Evolutionary conservation across 2,797 vertebrate genomes (phyloP), one percentile per base, ranked within the genome.

Genomic region (Phoxinus dragarum): DNA sequence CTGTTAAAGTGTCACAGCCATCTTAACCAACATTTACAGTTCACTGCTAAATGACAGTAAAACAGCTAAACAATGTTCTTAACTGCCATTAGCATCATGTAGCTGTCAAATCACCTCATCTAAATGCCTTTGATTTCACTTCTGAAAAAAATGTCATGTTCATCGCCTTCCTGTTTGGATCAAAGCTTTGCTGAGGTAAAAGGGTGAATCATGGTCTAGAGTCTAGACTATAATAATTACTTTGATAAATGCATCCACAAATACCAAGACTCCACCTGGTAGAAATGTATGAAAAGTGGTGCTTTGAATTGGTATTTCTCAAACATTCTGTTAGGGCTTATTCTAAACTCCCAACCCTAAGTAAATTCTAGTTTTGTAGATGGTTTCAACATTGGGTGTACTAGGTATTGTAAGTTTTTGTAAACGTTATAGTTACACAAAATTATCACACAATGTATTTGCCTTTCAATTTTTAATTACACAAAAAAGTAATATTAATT

Each of bases 91-190:
- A 84, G 67, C 87, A 88, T 92, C 90, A 90, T 90, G 83, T 87
- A 83, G 80, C 85, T 88, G 86, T 89, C 86, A 90, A 87, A 88
- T 90, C 89, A 90, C 90, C 91, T 92, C 88, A 88, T 87, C 88
- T 89, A 90, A 91, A 90, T 90, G 71, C 47, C 56, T 82, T 80
- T 89, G 77, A 85, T 80, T 85, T 82, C 52, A 47, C 19, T 38
- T 49, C 34, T 75, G 34, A 77, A 77, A 84, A 82, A 59, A 56
- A 23, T 1, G 1, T 23, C 6, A 84, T 54, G 42, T 66, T 83
- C 14, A 52, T 12, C 40, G 34, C 52, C 59, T 68, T 67, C 21
- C 72, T 76, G 47, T 78, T 34, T 69, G 82, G 49, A 78, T 84
- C 72, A 71, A 69, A 78, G 82, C 38, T 54, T 68, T 78, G 52